Conservation (phyloP, 2,797 vertebrate genomes). For the Astyanax mexicanus region DNA sequence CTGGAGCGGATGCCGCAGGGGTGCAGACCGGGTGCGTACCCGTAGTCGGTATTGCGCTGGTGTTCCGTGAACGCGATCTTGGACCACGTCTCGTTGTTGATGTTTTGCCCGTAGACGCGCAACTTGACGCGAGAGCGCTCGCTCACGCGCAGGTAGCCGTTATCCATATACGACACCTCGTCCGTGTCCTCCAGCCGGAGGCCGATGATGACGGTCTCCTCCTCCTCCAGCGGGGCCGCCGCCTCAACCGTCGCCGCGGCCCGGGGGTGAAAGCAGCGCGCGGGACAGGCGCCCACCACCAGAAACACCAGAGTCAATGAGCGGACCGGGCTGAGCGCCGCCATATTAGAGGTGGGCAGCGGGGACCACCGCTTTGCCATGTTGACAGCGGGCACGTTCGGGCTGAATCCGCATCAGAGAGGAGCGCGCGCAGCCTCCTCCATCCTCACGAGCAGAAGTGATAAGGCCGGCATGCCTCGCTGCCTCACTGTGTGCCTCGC, state of each 20-base stretch:
- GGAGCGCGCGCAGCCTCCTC: slow-evolving; percentile 66
- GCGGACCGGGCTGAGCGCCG: slow-evolving; percentile 72
- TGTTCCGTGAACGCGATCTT: slow-evolving; percentile 86
- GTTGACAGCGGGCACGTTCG: slow-evolving; percentile 77
- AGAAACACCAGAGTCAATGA: slow-evolving; percentile 62
- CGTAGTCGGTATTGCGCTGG: slow-evolving; percentile 64
- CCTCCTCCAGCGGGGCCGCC: slow-evolving; percentile 51
- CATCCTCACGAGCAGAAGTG: slow-evolving; percentile 58
- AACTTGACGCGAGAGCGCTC: slow-evolving; percentile 83
- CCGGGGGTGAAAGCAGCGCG: slow-evolving; percentile 58
- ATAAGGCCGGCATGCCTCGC: slow-evolving; percentile 54
- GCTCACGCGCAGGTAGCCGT: slow-evolving; percentile 82
- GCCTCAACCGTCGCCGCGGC: slow-evolving; percentile 58
- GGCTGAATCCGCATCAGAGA: slow-evolving; percentile 68
- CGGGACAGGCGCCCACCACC: slow-evolving; percentile 62
- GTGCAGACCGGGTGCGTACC: slow-evolving; percentile 70
- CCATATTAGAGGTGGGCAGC: slow-evolving; percentile 84
- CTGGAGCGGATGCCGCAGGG: slow-evolving; percentile 86
- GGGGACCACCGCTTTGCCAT: slow-evolving; percentile 79
- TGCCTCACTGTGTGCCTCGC: no score
- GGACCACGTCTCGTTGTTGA: slow-evolving; percentile 87
- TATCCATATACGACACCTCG: slow-evolving; percentile 84
- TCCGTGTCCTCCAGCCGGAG: slow-evolving; percentile 83
- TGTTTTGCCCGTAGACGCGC: slow-evolving; percentile 86
- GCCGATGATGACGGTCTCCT: slow-evolving; percentile 85